These are phyloP conservation scores for Baronia brevicornis DNA, from an alignment of 2,888 invertebrate species.

Conservation along the genomic window DNA sequence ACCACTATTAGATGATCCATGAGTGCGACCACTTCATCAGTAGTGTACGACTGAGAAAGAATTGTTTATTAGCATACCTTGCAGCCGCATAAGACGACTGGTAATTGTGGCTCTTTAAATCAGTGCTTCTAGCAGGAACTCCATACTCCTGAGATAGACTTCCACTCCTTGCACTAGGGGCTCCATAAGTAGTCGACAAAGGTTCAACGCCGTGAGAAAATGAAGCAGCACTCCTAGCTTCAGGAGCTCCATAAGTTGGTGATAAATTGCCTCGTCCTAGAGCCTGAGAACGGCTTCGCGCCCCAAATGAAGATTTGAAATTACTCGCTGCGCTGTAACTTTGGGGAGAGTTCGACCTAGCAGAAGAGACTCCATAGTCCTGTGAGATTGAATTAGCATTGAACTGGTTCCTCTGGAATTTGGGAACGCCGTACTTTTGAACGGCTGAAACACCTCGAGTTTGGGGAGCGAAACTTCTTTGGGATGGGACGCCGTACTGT, in stretches of 20 bases:
- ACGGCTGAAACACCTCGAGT: conserved; percentile 6
- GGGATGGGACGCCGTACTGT: conserved; percentile 36
- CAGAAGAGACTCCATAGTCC: conserved; percentile 38
- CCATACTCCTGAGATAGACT: conserved; percentile 58
- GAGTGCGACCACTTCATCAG: no score
- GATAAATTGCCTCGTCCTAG: conserved; percentile 32
- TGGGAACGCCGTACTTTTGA: conserved; percentile 28
- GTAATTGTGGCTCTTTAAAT: conserved; percentile 47
- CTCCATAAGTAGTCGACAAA: conserved; percentile 35
- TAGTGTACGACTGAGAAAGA: no score
- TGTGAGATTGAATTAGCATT: conserved; percentile 29
- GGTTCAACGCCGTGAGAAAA: conserved; percentile 31
- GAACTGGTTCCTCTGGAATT: conserved; percentile 24
- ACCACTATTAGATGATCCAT: no score
- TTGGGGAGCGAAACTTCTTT: conserved; percentile 26
- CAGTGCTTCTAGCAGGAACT: conserved; percentile 43
- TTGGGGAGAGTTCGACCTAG: conserved; percentile 32
- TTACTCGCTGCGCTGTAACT: conserved; percentile 31
- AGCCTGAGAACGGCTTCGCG: conserved; percentile 33
- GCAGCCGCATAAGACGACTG: conserved; percentile 45
- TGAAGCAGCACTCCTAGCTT: conserved; percentile 30
- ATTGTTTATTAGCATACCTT: no score
- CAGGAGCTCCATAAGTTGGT: conserved; percentile 32
- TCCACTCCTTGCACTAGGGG: conserved; percentile 22
- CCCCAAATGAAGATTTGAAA: conserved; percentile 28